Evolutionary conservation across 2,888 invertebrate genomes (phyloP), one percentile per base, ranked within the genome.

Genomic region (Drosophila niveifrons): DNA sequence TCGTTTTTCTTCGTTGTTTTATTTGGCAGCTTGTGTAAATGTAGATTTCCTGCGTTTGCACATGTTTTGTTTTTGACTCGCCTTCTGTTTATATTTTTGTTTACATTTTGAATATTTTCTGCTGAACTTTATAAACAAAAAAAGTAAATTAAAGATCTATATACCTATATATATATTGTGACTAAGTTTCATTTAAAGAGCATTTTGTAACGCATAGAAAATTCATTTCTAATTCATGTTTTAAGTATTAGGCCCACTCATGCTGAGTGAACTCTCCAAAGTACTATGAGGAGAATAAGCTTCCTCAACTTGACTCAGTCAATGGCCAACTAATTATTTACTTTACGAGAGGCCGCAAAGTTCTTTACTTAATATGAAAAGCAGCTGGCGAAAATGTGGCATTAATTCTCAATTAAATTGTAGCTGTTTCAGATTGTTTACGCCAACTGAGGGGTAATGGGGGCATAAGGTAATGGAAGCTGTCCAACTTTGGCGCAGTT

Each of bases 321-420:
- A 47, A 58, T 61, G 39, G 36, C 23, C 43, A 62, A 31, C 53
- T 66, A 62, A 71, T 58, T 66, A 61, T 62, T 58, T 55, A 65
- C 53, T 50, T 70, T 55, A 28, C 39, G 36, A 18, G 48, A 36
- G 46, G 61, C 43, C 50, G 31, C 48, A 62, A 75, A 71, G 58
- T 47, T 55, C 11, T 47, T 39, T 28, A 71, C 11, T 56, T 65
- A 59, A 66, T 58, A 17, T 34, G 44, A 58, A 71, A 52, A 56
- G 41, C 72, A 66, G 47, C 62, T 75, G 71, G 34, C 51, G 39
- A 62, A 65, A 62, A 36, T 65, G 57, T 76, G 48, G 47, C 62
- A 58, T 70, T 50, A 65, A 74, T 75, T 62, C 36, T 63, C 39
- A 75, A 75, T 65, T 70, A 59, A 75, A 59, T 66, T 70, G 62